These are phyloP conservation scores for Sapajus apella DNA, from an alignment of 2,113 vertebrate genomes.

Conservation along the genomic window DNA sequence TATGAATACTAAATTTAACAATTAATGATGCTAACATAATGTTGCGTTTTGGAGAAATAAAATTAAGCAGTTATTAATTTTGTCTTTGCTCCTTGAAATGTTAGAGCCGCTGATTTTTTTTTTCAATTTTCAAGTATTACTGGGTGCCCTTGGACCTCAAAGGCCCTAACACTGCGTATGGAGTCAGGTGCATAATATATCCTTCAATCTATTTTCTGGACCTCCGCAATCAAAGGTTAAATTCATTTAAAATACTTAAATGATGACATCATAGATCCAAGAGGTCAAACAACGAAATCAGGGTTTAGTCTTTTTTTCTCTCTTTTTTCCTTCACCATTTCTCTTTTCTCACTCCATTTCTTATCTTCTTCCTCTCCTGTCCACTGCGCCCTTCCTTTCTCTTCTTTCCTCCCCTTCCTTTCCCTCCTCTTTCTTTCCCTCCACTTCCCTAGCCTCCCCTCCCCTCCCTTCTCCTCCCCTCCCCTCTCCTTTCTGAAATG, in stretches of 20 bases:
- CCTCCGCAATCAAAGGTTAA: background rate
- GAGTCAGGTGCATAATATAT: background rate
- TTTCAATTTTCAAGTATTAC: background rate
- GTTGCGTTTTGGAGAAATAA: constrained; percentile 45
- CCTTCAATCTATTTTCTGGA: background rate
- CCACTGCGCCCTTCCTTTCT: background rate
- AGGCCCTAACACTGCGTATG: background rate
- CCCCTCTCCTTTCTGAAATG: too few relatives aligned
- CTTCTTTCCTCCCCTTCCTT: background rate
- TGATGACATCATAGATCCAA: background rate
- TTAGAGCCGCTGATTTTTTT: background rate
- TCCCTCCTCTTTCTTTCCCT: background rate
- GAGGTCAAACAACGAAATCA: background rate
- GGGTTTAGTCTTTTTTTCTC: background rate
- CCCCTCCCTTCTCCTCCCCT: background rate
- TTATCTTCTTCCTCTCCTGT: background rate
- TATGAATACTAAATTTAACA: constrained; percentile 43
- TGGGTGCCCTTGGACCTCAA: background rate
- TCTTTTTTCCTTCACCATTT: background rate
- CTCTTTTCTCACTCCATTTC: background rate
- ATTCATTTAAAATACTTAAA: background rate
- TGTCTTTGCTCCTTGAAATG: constrained; percentile 25
- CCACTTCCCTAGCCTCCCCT: too few relatives aligned
- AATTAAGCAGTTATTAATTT: constrained; percentile 60
- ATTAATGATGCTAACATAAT: constrained; percentile 49